Evolutionary conservation across 2,888 invertebrate species (phyloP), one percentile per base, ranked within the genome.

Genomic region (Poecilus cupreus): DNA sequence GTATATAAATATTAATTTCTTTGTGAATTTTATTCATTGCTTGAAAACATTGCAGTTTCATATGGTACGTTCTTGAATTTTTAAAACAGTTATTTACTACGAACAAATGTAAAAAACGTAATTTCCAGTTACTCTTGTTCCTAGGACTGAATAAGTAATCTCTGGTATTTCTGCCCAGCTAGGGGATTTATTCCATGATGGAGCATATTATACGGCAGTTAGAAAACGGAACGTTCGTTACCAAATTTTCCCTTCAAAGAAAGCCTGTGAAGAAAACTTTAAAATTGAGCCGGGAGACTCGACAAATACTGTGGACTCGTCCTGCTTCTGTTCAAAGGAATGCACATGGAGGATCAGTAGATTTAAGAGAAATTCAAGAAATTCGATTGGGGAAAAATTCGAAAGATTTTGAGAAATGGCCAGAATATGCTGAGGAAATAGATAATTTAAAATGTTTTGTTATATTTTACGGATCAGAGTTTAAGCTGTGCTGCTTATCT

Each of bases 401-500:
- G 0, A 96, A 95, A 88, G 97, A 97, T 87, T 98, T 98, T 90
- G 97, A 98, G 82, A 93, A 95, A 85, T 98, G 97, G 95, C 93
- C 95, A 0, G 98, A 98, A 80, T 98, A 98, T 85, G 91, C 94
- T 0, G 96, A 96, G 86, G 93, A 93, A 85, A 92, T 94, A 74
- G 97, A 98, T 85, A 91, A 90, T 83, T 90, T 92, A 24, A 94
- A 94, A 88, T 98, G 98, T 88, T 97, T 98, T 89, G 94, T 97
- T 13, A 92, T 98, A 8, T 95, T 94, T 87, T 97, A 97, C 90
- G 98, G 98, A 24, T 93, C 92, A 81, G 95, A 96, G 87, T 98
- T 98, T 88, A 96, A 97, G 87, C 89, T 98, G 77, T 95, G 97
- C 84, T 94, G 95, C 10, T 92, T 97, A 54, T 97, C 98, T 24